Evolutionary conservation across 2,797 vertebrate genomes (phyloP).

Genomic region (Serranus cabrilla): DNA sequence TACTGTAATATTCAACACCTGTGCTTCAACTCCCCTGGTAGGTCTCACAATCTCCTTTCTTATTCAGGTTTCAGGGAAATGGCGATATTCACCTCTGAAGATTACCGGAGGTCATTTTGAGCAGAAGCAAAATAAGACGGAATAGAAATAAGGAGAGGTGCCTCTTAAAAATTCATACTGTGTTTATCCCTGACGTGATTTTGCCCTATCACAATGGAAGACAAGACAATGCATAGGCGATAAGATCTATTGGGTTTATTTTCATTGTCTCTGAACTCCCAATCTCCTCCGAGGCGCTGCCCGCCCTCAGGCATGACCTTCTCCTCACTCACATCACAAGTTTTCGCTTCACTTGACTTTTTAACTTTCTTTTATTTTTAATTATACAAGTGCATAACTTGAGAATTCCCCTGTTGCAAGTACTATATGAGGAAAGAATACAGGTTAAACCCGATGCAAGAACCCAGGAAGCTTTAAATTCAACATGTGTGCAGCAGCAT

Average conservation of each 20-base stretch:
- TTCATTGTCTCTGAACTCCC: slow-evolving; percentile 73
- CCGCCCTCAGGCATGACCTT: slow-evolving; percentile 75
- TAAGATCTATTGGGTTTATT: slow-evolving; percentile 82
- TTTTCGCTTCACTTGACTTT: slow-evolving; percentile 41
- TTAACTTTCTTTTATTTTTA: slow-evolving; percentile 30
- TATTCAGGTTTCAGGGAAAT: slow-evolving; percentile 75
- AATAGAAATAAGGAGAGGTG: slow-evolving; percentile 75
- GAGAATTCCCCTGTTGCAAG: not conserved
- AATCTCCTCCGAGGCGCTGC: slow-evolving; percentile 59
- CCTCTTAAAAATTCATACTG: slow-evolving; percentile 83
- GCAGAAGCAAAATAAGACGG: slow-evolving; percentile 54
- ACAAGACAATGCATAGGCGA: slow-evolving; percentile 81
- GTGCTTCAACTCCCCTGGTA: slow-evolving; percentile 68
- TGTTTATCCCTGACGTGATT: slow-evolving; percentile 83
- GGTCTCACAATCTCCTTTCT: slow-evolving; percentile 68
- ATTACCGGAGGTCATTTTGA: slow-evolving; percentile 84
- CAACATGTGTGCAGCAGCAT: not conserved
- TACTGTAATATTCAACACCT: slow-evolving; percentile 84
- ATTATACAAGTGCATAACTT: slow-evolving; percentile 44
- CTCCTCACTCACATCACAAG: slow-evolving; percentile 50
- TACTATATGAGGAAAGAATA: not conserved
- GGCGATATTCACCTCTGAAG: slow-evolving; percentile 78
- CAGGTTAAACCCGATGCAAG: not conserved
- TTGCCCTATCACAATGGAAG: slow-evolving; percentile 73
- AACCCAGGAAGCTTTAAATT: not conserved